Evolutionary conservation across 2,113 vertebrate species (phyloP).

Genomic region (Pelecanus crispus): DNA sequence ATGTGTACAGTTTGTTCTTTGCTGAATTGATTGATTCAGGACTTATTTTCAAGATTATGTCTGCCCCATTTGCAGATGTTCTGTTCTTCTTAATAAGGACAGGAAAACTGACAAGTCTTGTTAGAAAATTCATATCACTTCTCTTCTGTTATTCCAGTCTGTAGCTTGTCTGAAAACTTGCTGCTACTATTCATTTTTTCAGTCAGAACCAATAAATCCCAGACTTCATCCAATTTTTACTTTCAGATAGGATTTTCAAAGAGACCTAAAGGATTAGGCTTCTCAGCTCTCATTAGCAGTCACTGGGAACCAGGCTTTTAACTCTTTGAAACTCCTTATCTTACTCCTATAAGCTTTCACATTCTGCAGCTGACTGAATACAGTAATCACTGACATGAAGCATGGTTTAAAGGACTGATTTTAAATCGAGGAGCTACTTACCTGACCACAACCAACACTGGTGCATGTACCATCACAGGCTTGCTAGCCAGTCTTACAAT

Average conservation of each 20-base stretch:
- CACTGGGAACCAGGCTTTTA: neutral
- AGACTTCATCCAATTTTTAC: conserved; percentile 32
- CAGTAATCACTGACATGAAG: neutral
- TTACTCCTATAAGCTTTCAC: neutral
- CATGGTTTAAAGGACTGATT: neutral
- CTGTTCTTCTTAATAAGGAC: conserved; percentile 4
- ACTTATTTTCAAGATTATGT: conserved; percentile 36
- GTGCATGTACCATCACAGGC: neutral
- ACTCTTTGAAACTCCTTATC: conserved; percentile 8
- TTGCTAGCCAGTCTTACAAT: neutral
- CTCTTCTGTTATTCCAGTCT: conserved; percentile 1
- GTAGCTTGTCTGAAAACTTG: conserved; percentile 9
- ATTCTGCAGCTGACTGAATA: neutral
- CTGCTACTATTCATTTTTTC: neutral
- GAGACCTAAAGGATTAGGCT: conserved; percentile 11
- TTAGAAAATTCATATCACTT: conserved; percentile 3
- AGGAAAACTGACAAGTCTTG: neutral
- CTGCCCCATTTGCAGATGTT: conserved; percentile 22
- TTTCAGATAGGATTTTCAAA: conserved; percentile 24
- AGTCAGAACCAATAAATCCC: conserved; percentile 14
- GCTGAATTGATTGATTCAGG: neutral
- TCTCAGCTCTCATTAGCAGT: conserved; percentile 6
- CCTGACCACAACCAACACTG: neutral
- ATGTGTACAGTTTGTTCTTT: neutral
- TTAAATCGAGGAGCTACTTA: neutral